Conservation (phyloP, 2,888 invertebrate species). For the Junonia oenone region DNA sequence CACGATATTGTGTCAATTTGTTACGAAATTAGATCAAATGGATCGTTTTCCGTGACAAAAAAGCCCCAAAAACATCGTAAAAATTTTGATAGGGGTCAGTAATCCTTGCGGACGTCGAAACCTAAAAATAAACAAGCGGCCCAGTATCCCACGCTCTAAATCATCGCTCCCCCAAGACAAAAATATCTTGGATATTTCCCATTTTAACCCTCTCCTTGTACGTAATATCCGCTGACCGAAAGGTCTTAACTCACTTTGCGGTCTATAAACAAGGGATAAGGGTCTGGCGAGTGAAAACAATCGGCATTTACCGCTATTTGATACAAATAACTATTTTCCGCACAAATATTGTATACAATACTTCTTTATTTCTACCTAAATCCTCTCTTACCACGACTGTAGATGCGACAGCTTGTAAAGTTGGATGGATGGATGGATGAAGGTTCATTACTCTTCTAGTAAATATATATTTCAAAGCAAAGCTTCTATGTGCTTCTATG, state of each 20-base stretch:
- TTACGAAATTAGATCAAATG: too few relatives aligned
- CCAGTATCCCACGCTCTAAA: slow-evolving; percentile 51
- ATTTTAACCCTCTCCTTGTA: slow-evolving; percentile 41
- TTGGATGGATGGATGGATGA: too few relatives aligned
- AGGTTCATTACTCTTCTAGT: too few relatives aligned
- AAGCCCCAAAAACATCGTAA: neutral
- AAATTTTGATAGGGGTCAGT: slow-evolving; percentile 33
- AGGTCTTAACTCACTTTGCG: slow-evolving; percentile 15
- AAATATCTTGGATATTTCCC: slow-evolving; percentile 47
- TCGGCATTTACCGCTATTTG: neutral
- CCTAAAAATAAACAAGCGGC: slow-evolving; percentile 42
- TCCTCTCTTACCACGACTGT: too few relatives aligned
- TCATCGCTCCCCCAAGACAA: slow-evolving; percentile 48
- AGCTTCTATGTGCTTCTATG: neutral
- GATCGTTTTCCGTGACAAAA: neutral
- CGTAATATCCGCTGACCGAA: slow-evolving; percentile 48
- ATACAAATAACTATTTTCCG: neutral
- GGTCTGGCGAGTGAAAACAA: neutral
- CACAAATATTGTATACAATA: neutral
- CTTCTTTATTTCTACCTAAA: too few relatives aligned
- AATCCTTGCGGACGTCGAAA: slow-evolving; percentile 37
- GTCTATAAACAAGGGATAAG: slow-evolving; percentile 13
- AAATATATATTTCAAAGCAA: neutral
- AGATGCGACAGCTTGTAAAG: too few relatives aligned
- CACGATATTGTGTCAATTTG: too few relatives aligned